Percentiles rank a stretch among this genome's conserved stretches.
Conservation (phyloP, 2,113 vertebrate species). For the Rhodinocichla rosea region DNA sequence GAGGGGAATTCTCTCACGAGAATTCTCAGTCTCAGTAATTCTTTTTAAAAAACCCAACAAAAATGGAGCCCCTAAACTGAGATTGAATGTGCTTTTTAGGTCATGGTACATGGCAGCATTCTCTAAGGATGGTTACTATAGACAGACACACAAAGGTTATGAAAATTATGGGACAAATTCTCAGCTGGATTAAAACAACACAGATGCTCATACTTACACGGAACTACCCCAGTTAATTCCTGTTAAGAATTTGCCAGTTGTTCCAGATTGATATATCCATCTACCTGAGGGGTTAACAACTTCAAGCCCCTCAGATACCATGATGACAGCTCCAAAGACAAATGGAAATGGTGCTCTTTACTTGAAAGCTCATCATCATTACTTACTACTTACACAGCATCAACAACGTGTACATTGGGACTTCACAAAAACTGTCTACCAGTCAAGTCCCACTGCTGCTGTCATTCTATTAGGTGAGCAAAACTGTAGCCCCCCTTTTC, state of each 20-base stretch:
- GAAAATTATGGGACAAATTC: background rate
- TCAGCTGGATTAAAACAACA: slow-evolving; percentile 19
- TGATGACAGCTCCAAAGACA: background rate
- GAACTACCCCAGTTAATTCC: background rate
- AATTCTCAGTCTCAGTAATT: background rate
- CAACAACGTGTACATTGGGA: background rate
- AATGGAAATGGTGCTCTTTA: background rate
- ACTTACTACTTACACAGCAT: background rate
- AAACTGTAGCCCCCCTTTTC: background rate
- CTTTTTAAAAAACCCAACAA: background rate
- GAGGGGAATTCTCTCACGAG: background rate
- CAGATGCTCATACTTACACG: background rate
- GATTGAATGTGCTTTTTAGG: background rate
- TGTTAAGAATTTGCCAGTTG: background rate
- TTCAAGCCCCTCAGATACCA: background rate
- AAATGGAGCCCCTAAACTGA: background rate
- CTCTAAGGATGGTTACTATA: background rate
- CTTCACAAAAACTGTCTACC: background rate
- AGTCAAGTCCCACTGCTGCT: background rate
- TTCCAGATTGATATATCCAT: background rate
- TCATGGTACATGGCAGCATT: background rate
- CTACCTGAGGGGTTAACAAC: background rate
- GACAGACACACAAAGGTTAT: background rate
- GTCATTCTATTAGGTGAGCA: background rate
- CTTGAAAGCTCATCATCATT: slow-evolving; percentile 1